Evolutionary conservation across 2,888 invertebrate species (phyloP).

Genomic region (Coremacera marginata): DNA sequence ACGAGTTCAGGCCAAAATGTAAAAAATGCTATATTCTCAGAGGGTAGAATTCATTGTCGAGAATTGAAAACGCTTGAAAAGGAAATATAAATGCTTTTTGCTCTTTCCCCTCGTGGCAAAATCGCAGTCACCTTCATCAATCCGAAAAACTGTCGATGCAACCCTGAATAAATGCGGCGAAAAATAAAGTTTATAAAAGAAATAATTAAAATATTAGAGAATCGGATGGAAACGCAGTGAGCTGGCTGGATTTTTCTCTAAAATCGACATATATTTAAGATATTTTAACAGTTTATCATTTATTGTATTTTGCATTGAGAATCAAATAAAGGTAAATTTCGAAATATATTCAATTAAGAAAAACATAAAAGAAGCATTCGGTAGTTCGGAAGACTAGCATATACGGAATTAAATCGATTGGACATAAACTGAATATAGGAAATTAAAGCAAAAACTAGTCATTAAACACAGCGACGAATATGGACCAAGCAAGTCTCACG

Average conservation of each 20-base stretch:
- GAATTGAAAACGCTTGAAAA: too few species aligned
- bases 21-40: too few species aligned
- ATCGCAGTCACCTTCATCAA: too few species aligned
- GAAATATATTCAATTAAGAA: background rate
- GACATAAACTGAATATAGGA: conserved; percentile 24
- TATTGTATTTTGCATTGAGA: conserved; percentile 29
- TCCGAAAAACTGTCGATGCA: background rate
- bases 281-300: conserved; percentile 16
- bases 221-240: conserved; percentile 22
- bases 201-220: conserved; percentile 13
- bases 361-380: background rate
- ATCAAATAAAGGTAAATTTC: conserved; percentile 24
- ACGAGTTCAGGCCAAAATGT: too few species aligned
- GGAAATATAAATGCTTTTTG: too few species aligned
- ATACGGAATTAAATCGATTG: conserved; percentile 33
- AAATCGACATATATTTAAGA: conserved; percentile 24
- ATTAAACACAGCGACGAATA: conserved; percentile 29
- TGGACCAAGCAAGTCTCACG: conserved; percentile 13
- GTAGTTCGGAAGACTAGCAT: background rate
- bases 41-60: too few species aligned
- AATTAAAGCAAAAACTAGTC: conserved; percentile 18
- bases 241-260: conserved; percentile 29
- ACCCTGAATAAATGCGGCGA: conserved; percentile 21
- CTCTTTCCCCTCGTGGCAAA: too few species aligned
- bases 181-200: background rate